Conservation (phyloP, 2,113 vertebrate genomes). For the Neotragus pygmaeus region DNA sequence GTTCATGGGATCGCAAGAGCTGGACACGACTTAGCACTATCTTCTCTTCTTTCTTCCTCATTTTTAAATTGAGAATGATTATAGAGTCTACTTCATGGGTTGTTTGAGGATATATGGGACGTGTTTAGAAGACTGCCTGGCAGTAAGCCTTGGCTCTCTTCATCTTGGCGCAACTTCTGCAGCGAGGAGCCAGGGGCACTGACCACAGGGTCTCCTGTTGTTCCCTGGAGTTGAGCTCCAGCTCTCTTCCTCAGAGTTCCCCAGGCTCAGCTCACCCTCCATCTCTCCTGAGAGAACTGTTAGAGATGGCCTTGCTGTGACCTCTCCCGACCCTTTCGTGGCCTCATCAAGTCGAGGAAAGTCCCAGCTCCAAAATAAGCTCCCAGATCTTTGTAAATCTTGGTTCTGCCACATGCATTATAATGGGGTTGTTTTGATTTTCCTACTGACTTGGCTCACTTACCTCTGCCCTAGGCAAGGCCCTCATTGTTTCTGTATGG, state of each 20-base stretch:
- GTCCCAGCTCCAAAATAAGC: not conserved
- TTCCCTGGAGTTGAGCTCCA: no score
- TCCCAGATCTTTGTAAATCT: not conserved
- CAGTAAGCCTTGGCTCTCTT: not conserved
- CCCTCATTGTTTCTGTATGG: not conserved
- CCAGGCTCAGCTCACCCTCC: not conserved
- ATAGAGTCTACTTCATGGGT: not conserved
- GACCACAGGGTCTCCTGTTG: not conserved
- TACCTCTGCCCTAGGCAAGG: not conserved
- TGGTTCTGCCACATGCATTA: not conserved
- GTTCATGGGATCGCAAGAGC: not conserved
- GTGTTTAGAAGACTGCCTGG: not conserved
- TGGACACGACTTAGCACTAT: not conserved
- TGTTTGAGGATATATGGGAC: not conserved
- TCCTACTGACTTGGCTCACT: not conserved
- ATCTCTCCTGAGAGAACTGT: not conserved
- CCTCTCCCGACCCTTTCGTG: not conserved
- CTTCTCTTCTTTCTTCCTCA: not conserved
- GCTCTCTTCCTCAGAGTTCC: not conserved
- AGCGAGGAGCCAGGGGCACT: not conserved
- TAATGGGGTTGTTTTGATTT: not conserved
- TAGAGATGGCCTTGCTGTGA: not conserved
- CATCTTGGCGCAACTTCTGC: not conserved
- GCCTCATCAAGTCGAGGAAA: not conserved
- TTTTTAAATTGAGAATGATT: not conserved